Evolutionary conservation across 2,797 vertebrate genomes (phyloP), one percentile per base, ranked within the genome.

Genomic region (Tenualosa thibaudeaui): DNA sequence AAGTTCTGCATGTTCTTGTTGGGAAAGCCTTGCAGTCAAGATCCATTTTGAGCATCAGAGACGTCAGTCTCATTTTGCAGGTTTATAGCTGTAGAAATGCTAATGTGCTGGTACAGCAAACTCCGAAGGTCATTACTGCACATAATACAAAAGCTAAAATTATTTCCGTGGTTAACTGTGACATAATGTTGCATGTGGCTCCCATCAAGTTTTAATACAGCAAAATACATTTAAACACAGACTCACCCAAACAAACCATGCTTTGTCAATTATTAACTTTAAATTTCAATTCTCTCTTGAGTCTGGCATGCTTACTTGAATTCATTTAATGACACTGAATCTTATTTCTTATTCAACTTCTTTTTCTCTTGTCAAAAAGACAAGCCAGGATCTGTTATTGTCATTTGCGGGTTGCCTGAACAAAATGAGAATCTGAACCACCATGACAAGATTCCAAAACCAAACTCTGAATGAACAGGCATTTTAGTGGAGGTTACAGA

Each of bases 401-500:
- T 22, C 15, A 75, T 43, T 71, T 19, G 37, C 40, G 46, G 40
- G 37, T 46, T 83, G 50, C 19, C 17, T 43, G 81, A 71, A 49
- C 12, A 82, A 31, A 53, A 53, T 56, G 62, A 86, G 82, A 83
- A 60, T 8, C n/a, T 13, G 75, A 9, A 71, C 7, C 2, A 51
- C 51, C 22, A 49, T 75, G 24, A 84, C 82, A 60, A 50, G 53
- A 62, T 40, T 86, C 87, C 88, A 88, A 82, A 82, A 81, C 84
- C 81, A 83, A 84, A 84, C 13, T 50, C 43, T 54, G 60, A 89
- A 87, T 83, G 87, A 86, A 88, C 85, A 81, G 54, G 81, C 84
- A 88, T 86, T 87, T 62, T 82, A 37, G 81, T 82, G 84, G 85
- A 84, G 86, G 85, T 82, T 84, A 6, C 12, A 75, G 37, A 31